Evolutionary conservation across 2,113 vertebrate species (phyloP).

Genomic region (Dinomys branickii): DNA sequence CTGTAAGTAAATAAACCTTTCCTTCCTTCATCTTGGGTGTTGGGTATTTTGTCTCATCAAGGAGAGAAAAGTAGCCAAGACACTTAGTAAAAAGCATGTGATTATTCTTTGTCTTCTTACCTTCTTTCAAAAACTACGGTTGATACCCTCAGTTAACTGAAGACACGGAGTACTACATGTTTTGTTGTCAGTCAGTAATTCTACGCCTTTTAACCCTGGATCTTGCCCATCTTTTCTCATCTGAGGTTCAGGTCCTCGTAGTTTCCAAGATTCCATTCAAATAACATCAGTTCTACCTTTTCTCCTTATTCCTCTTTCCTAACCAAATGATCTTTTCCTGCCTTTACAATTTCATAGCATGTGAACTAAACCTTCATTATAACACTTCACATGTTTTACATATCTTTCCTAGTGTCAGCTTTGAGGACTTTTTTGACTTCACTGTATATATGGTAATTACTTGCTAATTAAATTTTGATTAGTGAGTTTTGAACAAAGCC

Average conservation of each 20-base stretch:
- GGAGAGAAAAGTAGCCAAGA: no score
- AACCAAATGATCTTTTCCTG: neutral
- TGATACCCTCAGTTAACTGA: neutral
- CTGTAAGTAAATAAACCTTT: no score
- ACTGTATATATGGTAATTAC: neutral
- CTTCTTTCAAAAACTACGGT: neutral
- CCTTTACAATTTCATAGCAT: neutral
- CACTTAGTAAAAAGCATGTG: neutral
- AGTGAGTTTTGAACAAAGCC: neutral
- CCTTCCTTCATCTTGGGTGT: no score
- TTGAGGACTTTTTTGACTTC: neutral
- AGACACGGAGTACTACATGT: neutral
- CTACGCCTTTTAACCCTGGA: neutral
- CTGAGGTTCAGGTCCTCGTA: neutral
- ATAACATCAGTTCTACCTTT: neutral
- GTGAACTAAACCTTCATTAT: neutral
- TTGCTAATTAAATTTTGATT: conserved; percentile 13
- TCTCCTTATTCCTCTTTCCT: neutral
- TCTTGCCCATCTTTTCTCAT: neutral
- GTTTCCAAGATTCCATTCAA: neutral
- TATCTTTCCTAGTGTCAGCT: neutral
- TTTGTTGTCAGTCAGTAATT: neutral
- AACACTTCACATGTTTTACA: neutral
- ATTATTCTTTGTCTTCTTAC: neutral
- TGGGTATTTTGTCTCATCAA: no score